Evolutionary conservation across 2,797 vertebrate genomes (phyloP), one percentile per base, ranked within the genome.

Genomic region (Melanotaenia nigrans): DNA sequence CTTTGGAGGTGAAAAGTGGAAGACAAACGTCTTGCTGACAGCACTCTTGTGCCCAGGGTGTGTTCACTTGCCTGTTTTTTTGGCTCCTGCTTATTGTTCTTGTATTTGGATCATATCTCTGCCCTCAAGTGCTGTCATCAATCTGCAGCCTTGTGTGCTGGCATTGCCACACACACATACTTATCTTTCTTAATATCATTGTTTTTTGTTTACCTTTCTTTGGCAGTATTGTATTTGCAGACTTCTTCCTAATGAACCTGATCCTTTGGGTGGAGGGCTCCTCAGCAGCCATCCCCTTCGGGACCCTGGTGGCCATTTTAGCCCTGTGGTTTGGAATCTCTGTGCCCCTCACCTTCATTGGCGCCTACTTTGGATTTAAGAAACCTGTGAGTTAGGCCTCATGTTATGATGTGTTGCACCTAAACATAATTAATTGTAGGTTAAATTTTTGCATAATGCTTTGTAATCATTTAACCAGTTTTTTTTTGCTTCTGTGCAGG

Each of bases 231-330:
- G 92, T 99, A 73, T 98, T 98, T 93, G 93, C 94, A 13, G 95
- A 97, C 87, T 96, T 98, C 90, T 97, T 99, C 87, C 87, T 96
- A 82, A 97, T 97, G 96, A 99, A 98, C 91, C 91, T 97, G 79
- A 98, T 98, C 88, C 94, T 98, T 25, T 97, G 96, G 96, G 94
- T 95, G 36, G 95, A 98, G 81, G 95, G 95, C 1, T 99, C 96
- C 20, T 97, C 96, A 1, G 96, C 96, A 33, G 95, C 96, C 4
- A 95, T 98, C 72, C 96, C 96, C 35, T 99, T 98, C 47, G 94
- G 92, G 28, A 96, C 95, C 4, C 87, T 98, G 60, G 92, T 97
- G 77, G 96, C 94, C 42, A 93, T 97, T 73, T 90, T 98, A 80
- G 95, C 95, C 3, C 91, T 97, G 90, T 97, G 96, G 96, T 96